These are phyloP conservation scores for Phoeniculus purpureus DNA, from an alignment of 2,797 vertebrate genomes.

Conservation along the genomic window DNA sequence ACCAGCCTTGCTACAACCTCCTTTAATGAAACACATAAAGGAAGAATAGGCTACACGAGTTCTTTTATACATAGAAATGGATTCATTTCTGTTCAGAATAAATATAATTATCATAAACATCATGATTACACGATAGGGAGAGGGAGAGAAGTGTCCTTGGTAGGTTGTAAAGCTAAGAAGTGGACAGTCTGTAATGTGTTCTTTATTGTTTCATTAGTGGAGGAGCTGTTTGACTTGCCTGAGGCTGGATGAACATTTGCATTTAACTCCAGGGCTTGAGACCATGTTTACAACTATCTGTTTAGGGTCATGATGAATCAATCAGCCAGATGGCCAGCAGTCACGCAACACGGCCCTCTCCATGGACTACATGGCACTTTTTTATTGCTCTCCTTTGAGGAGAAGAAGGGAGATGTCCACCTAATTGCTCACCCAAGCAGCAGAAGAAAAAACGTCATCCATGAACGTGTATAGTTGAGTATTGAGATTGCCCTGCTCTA, in stretches of 20 bases:
- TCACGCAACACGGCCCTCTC: slow-evolving; percentile 46
- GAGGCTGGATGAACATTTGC: slow-evolving; percentile 2
- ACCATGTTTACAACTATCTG: background rate
- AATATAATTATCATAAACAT: background rate
- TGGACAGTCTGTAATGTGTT: background rate
- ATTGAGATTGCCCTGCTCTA: background rate
- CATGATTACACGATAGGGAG: background rate
- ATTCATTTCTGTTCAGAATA: background rate
- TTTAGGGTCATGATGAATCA: slow-evolving; percentile 28
- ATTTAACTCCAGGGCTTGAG: slow-evolving; percentile 26
- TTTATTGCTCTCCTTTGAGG: background rate
- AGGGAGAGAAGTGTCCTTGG: background rate
- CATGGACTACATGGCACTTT: background rate
- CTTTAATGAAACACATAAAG: background rate
- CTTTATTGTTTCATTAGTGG: background rate
- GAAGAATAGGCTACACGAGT: background rate
- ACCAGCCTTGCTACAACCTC: too few species aligned
- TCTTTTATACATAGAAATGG: background rate
- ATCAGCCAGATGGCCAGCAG: slow-evolving; percentile 37
- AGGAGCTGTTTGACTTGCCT: background rate
- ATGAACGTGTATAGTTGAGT: background rate
- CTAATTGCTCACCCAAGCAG: slow-evolving; percentile 45
- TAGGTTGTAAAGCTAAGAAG: background rate
- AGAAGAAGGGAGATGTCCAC: background rate
- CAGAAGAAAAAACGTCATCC: slow-evolving; percentile 40